Conservation (phyloP, 2,888 invertebrate species). For the Esperia sulphurella region DNA sequence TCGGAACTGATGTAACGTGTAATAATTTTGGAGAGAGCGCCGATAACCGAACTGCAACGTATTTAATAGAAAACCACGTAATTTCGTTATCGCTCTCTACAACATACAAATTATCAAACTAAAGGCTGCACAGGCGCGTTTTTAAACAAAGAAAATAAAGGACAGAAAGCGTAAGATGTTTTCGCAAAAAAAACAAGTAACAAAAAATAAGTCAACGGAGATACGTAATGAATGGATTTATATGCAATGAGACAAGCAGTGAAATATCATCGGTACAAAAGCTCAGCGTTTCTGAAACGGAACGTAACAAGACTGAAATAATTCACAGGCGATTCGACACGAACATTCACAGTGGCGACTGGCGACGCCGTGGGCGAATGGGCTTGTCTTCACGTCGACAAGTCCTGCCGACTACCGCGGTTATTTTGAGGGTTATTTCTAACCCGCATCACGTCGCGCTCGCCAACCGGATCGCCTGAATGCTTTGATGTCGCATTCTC, state of each 20-base stretch:
- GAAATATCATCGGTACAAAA: conserved; percentile 59
- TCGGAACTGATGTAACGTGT: conserved; percentile 69
- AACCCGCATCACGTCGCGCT: conserved; percentile 67
- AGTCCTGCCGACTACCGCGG: conserved; percentile 31
- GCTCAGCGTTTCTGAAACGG: conserved; percentile 56
- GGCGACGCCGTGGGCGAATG: conserved; percentile 50
- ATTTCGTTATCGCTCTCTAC: conserved; percentile 10
- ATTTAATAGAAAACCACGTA: conserved; percentile 44
- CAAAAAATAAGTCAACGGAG: conserved; percentile 28
- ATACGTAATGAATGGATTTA: conserved; percentile 60
- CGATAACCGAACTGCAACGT: conserved; percentile 63
- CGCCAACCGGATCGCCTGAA: conserved; percentile 58
- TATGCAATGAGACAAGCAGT: conserved; percentile 41
- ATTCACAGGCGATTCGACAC: conserved; percentile 66
- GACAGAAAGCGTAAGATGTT: background rate
- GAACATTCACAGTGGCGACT: conserved; percentile 44
- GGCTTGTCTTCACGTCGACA: conserved; percentile 51
- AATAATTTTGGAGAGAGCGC: conserved; percentile 71
- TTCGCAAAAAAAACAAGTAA: conserved; percentile 11
- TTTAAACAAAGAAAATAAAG: background rate
- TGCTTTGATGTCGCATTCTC: conserved; percentile 75
- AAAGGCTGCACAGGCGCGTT: background rate
- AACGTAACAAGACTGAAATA: conserved; percentile 63
- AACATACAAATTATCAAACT: background rate
- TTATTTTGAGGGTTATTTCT: conserved; percentile 50